Percentiles rank a stretch among this genome's conserved stretches.
Evolutionary conservation across 2,888 invertebrate species (phyloP).

Genomic region (Blastobasis lacticolella): DNA sequence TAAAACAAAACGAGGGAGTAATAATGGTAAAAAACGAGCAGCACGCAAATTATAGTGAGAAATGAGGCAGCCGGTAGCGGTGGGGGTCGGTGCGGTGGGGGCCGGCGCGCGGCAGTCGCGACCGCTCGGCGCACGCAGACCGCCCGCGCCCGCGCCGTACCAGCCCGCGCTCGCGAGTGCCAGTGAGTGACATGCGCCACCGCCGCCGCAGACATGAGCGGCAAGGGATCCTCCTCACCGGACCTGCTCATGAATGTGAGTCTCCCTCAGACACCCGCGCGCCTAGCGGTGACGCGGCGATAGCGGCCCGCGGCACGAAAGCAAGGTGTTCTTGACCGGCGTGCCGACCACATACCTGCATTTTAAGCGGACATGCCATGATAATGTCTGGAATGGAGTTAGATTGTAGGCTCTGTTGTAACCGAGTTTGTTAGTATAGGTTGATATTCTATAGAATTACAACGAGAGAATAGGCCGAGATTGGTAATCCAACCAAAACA

Average conservation of each 20-base stretch:
- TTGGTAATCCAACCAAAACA: no score
- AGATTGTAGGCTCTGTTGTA: no score
- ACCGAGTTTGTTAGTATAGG: no score
- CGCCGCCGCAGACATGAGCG: slow-evolving; percentile 54
- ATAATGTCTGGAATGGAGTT: no score
- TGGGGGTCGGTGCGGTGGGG: slow-evolving; percentile 63
- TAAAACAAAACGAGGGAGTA: slow-evolving; percentile 75
- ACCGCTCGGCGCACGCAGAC: slow-evolving; percentile 60
- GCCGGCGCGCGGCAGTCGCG: slow-evolving; percentile 57
- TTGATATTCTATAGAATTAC: no score
- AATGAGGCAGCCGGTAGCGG: slow-evolving; percentile 74
- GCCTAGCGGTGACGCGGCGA: no score
- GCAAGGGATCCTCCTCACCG: slow-evolving; percentile 68
- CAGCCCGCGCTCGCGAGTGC: slow-evolving; percentile 52
- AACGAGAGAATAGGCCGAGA: no score
- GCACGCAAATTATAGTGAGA: slow-evolving; percentile 75
- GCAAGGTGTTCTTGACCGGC: slow-evolving; percentile 11
- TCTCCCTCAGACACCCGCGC: slow-evolving; percentile 22
- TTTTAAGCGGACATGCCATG: no score
- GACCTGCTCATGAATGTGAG: slow-evolving; percentile 75
- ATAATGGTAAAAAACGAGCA: slow-evolving; percentile 74
- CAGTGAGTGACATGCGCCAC: slow-evolving; percentile 60
- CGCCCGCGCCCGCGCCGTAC: slow-evolving; percentile 56
- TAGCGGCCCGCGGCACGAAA: slow-evolving; percentile 12
- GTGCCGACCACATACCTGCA: not conserved